Evolutionary conservation across 2,113 vertebrate genomes (phyloP).

Genomic region (Ursus arctos): DNA sequence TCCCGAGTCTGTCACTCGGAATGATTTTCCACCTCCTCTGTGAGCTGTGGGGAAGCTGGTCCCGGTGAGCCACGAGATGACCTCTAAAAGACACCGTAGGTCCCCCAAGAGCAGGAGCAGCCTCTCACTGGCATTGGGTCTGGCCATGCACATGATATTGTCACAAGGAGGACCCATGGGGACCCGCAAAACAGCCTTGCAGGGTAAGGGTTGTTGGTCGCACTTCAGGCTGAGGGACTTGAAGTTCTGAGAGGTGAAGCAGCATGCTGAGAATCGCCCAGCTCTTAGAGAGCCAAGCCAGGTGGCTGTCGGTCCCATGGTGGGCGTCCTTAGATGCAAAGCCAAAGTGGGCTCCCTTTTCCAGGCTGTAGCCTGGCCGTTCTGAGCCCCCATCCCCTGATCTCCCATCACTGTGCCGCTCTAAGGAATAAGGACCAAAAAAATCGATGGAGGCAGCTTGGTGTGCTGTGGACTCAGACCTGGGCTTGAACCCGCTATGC

Average conservation of each 20-base stretch:
- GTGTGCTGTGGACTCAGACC: background rate
- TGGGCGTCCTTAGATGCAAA: background rate
- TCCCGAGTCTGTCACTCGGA: background rate
- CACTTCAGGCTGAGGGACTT: background rate
- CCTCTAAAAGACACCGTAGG: background rate
- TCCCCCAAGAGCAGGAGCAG: background rate
- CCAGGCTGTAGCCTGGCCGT: background rate
- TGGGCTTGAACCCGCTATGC: background rate
- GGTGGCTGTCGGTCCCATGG: background rate
- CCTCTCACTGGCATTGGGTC: background rate
- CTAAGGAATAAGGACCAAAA: background rate
- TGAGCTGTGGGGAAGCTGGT: background rate
- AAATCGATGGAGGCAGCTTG: too few relatives aligned
- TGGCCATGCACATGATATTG: rapidly evolving
- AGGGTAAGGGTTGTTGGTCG: background rate
- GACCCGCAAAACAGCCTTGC: background rate
- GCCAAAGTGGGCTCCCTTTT: background rate
- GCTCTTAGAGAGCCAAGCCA: background rate
- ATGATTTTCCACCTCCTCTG: background rate
- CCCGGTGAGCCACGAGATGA: rapidly evolving
- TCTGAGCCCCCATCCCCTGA: background rate
- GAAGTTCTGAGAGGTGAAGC: background rate
- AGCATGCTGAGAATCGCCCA: rapidly evolving
- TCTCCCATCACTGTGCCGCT: background rate
- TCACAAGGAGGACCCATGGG: background rate